Percentiles rank a stretch among this genome's conserved stretches.
phyloP scores from a whole-genome alignment of 2,113 vertebrate species.

The Natator depressus region DNA sequence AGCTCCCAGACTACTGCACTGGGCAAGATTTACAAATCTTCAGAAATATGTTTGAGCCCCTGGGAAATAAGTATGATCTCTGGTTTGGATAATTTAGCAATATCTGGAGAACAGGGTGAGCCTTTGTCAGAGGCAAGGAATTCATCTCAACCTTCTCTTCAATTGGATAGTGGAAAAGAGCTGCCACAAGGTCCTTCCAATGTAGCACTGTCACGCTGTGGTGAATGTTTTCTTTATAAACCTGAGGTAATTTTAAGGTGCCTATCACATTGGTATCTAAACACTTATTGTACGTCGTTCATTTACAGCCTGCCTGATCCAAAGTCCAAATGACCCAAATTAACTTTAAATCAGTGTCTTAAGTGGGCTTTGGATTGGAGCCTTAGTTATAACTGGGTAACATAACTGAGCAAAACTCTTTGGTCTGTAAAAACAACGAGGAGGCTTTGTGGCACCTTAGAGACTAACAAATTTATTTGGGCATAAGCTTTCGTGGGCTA shows the following conservation, averaged over 20 bases:
- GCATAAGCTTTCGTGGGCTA: too few relatives aligned
- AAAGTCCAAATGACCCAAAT: neutral
- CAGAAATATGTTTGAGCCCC: neutral
- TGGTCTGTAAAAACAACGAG: too few relatives aligned
- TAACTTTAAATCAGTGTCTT: neutral
- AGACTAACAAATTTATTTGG: too few relatives aligned
- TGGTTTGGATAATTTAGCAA: neutral
- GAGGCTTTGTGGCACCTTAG: too few relatives aligned
- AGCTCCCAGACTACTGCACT: too few relatives aligned
- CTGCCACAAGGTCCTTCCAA: neutral
- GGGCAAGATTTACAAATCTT: neutral
- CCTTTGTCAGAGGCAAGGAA: neutral
- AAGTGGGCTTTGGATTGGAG: neutral
- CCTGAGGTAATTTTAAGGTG: neutral
- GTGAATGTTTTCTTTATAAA: neutral
- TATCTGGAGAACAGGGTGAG: neutral
- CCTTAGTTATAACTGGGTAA: neutral
- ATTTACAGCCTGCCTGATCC: neutral
- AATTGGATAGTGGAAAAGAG: neutral
- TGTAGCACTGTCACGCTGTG: neutral
- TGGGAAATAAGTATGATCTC: neutral
- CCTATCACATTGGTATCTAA: neutral
- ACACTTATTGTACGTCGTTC: neutral
- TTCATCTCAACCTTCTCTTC: neutral
- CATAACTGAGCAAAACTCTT: neutral